Evolutionary conservation across 2,113 vertebrate species (phyloP).

Genomic region (Pangasianodon hypophthalmus): DNA sequence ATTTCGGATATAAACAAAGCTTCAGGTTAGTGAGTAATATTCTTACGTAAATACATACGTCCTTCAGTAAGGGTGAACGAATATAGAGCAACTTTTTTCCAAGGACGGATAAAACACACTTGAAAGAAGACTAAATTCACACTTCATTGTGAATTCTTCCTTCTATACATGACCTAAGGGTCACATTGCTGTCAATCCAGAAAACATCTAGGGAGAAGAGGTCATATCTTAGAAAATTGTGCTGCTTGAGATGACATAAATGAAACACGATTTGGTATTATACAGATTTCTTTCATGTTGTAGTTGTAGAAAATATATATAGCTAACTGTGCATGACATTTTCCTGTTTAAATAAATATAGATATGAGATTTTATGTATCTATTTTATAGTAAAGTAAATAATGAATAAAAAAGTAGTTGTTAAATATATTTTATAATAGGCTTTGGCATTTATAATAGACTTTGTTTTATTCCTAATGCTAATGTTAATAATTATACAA

Average conservation of each 20-base stretch:
- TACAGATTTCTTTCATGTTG: too few relatives aligned
- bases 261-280: too few relatives aligned
- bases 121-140: background rate
- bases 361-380: background rate
- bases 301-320: background rate
- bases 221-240: background rate
- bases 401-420: background rate
- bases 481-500: background rate
- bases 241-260: background rate
- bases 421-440: background rate
- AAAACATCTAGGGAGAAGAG: background rate
- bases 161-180: background rate
- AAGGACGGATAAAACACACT: too few relatives aligned
- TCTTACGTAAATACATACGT: background rate
- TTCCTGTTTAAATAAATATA: background rate
- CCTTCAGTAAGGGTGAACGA: too few relatives aligned
- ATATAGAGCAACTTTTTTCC: too few relatives aligned
- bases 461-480: background rate
- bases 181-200: background rate
- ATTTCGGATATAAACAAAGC: too few relatives aligned
- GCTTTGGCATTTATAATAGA: background rate
- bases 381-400: background rate
- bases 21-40: background rate
- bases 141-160: background rate
- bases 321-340: background rate